phyloP scores from a whole-genome alignment of 2,113 vertebrate species.

The Pseudorectes ferrugineus region DNA sequence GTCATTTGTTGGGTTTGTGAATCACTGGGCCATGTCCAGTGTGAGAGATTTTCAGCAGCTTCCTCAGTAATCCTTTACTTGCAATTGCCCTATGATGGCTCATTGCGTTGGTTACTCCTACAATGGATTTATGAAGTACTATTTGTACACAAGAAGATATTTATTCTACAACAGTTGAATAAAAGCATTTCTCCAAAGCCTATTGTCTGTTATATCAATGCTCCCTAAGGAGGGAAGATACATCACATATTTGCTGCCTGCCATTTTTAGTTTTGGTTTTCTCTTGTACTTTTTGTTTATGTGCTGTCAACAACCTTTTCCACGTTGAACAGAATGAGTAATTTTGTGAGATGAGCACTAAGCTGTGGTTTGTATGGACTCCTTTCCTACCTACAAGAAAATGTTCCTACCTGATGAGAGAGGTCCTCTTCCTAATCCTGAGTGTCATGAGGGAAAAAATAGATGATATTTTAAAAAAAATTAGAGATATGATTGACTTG shows the following conservation, averaged over 20 bases:
- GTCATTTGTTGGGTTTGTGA: not conserved
- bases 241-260: not conserved
- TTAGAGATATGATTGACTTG: not conserved
- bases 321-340: not conserved
- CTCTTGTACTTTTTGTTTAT: not conserved
- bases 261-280: not conserved
- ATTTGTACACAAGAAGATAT: conserved; percentile 11
- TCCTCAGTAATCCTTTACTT: conserved; percentile 1
- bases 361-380: not conserved
- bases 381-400: not conserved
- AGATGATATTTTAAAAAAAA: not conserved
- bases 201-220: not conserved
- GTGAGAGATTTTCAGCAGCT: conserved; percentile 46
- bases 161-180: not conserved
- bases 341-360: not conserved
- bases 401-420: not conserved
- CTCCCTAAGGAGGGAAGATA: not conserved
- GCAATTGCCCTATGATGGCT: not conserved
- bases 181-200: not conserved
- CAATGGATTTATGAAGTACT: conserved; percentile 35
- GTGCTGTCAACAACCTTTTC: not conserved
- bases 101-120: not conserved
- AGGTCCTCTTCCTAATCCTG: not conserved
- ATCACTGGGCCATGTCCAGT: conserved; percentile 31
- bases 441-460: not conserved